Conservation (phyloP, 2,888 invertebrate genomes). For the Chrysolina americana region DNA sequence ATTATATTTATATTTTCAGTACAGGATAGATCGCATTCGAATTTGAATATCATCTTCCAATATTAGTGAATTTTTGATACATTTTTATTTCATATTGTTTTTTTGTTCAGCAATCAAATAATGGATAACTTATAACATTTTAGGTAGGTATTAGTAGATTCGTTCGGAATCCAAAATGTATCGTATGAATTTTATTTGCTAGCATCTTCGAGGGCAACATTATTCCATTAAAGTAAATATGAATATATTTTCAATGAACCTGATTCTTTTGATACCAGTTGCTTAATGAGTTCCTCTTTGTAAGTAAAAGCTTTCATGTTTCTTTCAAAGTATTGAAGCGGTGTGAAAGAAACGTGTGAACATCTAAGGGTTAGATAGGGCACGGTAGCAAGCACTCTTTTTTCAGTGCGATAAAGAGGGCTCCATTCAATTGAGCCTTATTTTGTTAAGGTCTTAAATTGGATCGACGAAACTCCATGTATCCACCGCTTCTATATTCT, state of each 20-base stretch:
- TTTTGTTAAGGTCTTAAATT: slow-evolving; percentile 31
- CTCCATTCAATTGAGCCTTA: slow-evolving; percentile 8
- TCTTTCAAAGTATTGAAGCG: slow-evolving; percentile 15
- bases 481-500: neutral
- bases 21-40: too few species aligned
- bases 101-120: too few species aligned
- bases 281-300: slow-evolving; percentile 16
- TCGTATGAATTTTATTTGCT: neutral
- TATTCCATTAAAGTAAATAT: slow-evolving; percentile 10
- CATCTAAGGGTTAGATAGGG: slow-evolving; percentile 21
- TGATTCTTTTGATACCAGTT: slow-evolving; percentile 22
- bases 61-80: too few species aligned
- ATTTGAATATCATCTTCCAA: too few species aligned
- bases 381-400: slow-evolving; percentile 18
- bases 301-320: slow-evolving; percentile 20
- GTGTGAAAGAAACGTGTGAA: slow-evolving; percentile 26
- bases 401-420: neutral
- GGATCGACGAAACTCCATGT: slow-evolving; percentile 1
- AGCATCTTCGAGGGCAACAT: neutral
- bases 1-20: too few species aligned
- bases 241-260: slow-evolving; percentile 5
- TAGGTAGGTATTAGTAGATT: too few species aligned
- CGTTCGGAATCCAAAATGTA: neutral
- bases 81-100: too few species aligned
- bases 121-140: too few species aligned